phyloP scores from a whole-genome alignment of 1,140 invertebrate species.

The Apis laboriosa region DNA sequence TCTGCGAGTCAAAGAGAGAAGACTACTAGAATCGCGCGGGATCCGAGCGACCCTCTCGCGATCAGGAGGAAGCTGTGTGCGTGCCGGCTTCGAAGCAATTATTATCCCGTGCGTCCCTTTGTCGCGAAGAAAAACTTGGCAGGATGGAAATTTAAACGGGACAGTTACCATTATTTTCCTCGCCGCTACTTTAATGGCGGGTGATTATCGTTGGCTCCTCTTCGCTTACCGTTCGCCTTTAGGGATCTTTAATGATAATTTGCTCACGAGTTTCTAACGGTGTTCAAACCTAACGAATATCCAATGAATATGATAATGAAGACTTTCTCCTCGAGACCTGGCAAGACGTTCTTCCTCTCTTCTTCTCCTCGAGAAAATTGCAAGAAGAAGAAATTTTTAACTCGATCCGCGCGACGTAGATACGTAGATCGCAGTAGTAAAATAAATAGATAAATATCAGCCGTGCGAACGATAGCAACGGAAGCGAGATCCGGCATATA shows the following conservation, averaged over 20 bases:
- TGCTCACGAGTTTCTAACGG: not conserved
- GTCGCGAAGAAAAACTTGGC: not conserved
- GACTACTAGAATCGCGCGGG: not conserved
- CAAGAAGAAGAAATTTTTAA: too few species aligned
- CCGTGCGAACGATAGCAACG: too few species aligned
- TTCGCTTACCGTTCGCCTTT: not conserved
- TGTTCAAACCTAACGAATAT: too few species aligned
- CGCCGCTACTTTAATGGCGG: not conserved
- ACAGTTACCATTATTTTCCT: not conserved
- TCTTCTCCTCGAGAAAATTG: not conserved
- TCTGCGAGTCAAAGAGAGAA: not conserved
- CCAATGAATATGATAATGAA: not conserved
- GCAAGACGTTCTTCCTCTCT: not conserved
- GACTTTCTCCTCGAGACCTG: not conserved
- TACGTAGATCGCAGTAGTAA: too few species aligned
- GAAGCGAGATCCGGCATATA: not conserved
- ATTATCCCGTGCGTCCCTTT: not conserved
- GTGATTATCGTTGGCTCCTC: not conserved
- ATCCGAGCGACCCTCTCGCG: not conserved
- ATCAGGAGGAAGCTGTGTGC: not conserved
- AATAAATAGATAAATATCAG: too few species aligned
- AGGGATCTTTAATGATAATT: not conserved
- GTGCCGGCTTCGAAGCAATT: slow-evolving; percentile 2
- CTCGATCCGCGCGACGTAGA: too few species aligned
- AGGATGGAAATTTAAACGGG: not conserved